phyloP scores from a whole-genome alignment of 2,113 vertebrate species.

The Macrotis lagotis region DNA sequence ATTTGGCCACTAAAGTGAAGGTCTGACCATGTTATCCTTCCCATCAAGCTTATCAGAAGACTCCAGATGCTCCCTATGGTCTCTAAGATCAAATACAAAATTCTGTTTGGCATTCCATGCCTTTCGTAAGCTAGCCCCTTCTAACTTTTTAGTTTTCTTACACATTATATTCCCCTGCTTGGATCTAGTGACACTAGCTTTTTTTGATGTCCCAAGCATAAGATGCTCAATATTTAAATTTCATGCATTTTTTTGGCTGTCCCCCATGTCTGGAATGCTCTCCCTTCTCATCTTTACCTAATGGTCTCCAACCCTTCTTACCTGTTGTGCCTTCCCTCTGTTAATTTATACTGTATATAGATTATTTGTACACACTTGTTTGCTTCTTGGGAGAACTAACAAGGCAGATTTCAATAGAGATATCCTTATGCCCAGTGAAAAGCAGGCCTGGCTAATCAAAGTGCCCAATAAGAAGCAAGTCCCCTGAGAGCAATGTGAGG shows the following conservation, averaged over 20 bases:
- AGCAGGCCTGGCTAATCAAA: background rate
- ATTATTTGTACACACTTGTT: background rate
- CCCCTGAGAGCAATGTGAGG: background rate
- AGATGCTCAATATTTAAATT: too few species aligned
- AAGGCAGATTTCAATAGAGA: background rate
- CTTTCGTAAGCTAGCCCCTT: background rate
- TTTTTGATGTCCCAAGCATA: too few species aligned
- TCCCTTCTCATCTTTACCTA: background rate
- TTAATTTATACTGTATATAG: background rate
- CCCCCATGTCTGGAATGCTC: too few species aligned
- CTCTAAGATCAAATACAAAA: background rate
- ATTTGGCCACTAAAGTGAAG: background rate
- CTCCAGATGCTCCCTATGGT: background rate
- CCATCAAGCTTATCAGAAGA: background rate
- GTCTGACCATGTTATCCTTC: background rate
- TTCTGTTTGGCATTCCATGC: background rate
- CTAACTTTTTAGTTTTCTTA: background rate
- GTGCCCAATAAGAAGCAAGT: background rate
- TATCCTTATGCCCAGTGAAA: background rate
- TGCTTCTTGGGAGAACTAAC: background rate
- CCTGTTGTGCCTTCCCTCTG: background rate
- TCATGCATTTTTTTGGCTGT: too few species aligned
- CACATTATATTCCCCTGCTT: too few species aligned
- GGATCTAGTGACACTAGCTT: too few species aligned
- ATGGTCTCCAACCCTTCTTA: background rate